Base-by-base conservation (phyloP, 2,888 invertebrate species). In the Hybos culiciformis region DNA sequence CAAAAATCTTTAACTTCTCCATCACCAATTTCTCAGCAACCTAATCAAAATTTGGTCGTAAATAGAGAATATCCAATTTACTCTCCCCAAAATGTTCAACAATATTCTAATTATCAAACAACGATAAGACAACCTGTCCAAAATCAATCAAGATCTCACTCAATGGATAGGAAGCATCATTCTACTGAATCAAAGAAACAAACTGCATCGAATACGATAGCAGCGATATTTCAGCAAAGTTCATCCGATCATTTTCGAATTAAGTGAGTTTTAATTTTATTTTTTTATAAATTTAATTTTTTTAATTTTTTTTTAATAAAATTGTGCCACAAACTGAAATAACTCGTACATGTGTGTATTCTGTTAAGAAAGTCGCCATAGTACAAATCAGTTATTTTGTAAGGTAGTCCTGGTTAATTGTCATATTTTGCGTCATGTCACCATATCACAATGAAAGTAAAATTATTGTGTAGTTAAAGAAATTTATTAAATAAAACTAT, bases 131-230 rank as follows among this genome's bases (percentile, higher is more conserved):
- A 21, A 6, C 36, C 19, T 5, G 8, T 7, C 3, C n/a, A 2
- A 5, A 21, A 21, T 19, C 36, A 36, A 36, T 21, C 36, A 19
- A 36, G 20, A 11, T 14, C 7, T 7, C 20, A 21, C 2, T 36
- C 20, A n/a, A 20, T 19, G 7, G 36, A 36, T 20, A 36, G 19
- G 21, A 36, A 36, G 12, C 36, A 17, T 51, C 34, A 38, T 11
- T 53, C 54, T 47, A 50, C 54, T 11, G 57, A 53, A 8, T 53
- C 53, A 62, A n/a, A 63, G 62, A 2, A 44, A 63, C 38, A 64
- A 65, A 38, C 57, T 64, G 19, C 65, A 63, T 40, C 50, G 59
- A 21, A 56, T 56, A 18, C 55, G 58, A 42, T 52, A 15, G 12
- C 53, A 41, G 53, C 52, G 34, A 54, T n/a, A n/a, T 48, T 24